Percentiles rank a stretch among this genome's conserved stretches.
These are phyloP conservation scores for Sycophila texana DNA, from an alignment of 2,888 invertebrate species.

Conservation along the genomic window DNA sequence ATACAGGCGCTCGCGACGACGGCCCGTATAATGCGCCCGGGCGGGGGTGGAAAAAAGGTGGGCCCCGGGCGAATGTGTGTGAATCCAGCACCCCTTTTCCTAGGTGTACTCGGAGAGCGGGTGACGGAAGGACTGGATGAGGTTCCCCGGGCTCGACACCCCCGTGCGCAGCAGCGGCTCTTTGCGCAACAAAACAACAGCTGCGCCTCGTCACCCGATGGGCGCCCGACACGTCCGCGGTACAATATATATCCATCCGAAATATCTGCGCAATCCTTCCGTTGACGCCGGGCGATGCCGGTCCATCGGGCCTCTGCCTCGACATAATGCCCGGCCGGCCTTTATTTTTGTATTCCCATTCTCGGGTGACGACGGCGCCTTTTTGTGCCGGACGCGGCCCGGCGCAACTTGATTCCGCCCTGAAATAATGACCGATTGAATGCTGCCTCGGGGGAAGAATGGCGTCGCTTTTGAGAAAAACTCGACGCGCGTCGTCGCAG, in stretches of 20 bases:
- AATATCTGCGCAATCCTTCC: constrained; percentile 62
- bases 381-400: constrained; percentile 25
- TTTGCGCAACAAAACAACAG: constrained; percentile 75
- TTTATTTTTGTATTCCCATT: constrained; percentile 4
- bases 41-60: constrained; percentile 70
- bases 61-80: constrained; percentile 66
- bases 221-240: constrained; percentile 14
- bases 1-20: constrained; percentile 24
- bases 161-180: constrained; percentile 61
- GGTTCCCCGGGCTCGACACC: constrained; percentile 61
- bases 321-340: neutral
- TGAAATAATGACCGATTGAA: constrained; percentile 50
- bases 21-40: constrained; percentile 66
- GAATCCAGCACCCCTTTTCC: constrained; percentile 68
- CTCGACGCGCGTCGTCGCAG: neutral
- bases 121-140: constrained; percentile 63
- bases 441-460: constrained; percentile 23
- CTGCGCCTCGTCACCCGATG: constrained; percentile 62
- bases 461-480: constrained; percentile 1
- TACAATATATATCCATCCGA: constrained; percentile 52
- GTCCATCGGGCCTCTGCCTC: constrained; percentile 9
- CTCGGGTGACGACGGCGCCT: neutral
- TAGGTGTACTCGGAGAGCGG: constrained; percentile 17
- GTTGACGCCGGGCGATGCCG: neutral
- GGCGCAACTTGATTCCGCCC: constrained; percentile 43